Conservation (phyloP, 2,113 vertebrate species). For the rat (Rattus norvegicus) region GRCr8 NC_086020.1:188190001-188190500, state of each 20-base stretch:
- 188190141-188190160: no score
- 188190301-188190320: not conserved
- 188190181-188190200: not conserved
- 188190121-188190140: not conserved
- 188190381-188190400: not conserved
- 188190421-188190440: conserved; percentile 3
- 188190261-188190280: not conserved
- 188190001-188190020: not conserved
- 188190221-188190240: not conserved
- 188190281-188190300: not conserved
- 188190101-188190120: conserved; percentile 31
- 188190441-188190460: not conserved
- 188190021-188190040: not conserved
- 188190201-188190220: conserved; percentile 20
- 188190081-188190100: not conserved
- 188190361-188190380: not conserved
- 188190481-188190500: not conserved
- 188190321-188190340: not conserved
- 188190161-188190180: not conserved
- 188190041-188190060: not conserved
- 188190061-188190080: conserved; percentile 11
- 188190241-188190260: not conserved
- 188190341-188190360: not conserved
- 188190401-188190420: not conserved
- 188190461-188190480: not conserved